phyloP scores from a whole-genome alignment of 64 coral and sea anemone genomes.

The Exaiptasia diaphana region DNA sequence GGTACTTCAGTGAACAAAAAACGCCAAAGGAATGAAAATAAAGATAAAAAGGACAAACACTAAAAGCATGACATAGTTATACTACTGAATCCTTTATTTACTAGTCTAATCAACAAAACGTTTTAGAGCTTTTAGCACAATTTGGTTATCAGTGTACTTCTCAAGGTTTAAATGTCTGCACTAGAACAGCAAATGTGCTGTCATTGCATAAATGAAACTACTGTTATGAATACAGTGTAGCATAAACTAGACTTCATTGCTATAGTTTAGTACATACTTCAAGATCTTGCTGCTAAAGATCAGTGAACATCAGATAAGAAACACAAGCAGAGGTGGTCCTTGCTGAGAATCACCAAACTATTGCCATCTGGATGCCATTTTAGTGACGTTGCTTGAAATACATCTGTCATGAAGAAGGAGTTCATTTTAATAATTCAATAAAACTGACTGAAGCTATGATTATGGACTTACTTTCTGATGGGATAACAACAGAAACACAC shows the following conservation, averaged over 20 bases:
- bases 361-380: conserved; percentile 97
- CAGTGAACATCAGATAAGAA: conserved; percentile 75
- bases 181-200: too few species aligned
- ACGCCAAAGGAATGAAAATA: too few species aligned
- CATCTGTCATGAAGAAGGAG: conserved; percentile 37
- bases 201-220: too few species aligned
- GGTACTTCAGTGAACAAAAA: too few species aligned
- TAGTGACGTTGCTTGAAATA: conserved; percentile 71
- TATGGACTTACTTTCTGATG: conserved; percentile 70
- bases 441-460: too few species aligned
- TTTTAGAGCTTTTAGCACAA: too few species aligned
- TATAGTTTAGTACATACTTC: background rate
- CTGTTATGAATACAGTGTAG: background rate
- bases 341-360: conserved; percentile 70
- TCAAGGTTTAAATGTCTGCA: too few species aligned
- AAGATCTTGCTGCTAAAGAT: conserved; percentile 60
- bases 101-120: too few species aligned
- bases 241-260: background rate
- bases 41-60: too few species aligned
- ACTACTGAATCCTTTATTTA: too few species aligned
- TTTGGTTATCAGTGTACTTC: too few species aligned
- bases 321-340: conserved; percentile 91
- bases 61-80: too few species aligned
- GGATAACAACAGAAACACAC: conserved; percentile 89
- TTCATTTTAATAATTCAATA: background rate